Base-by-base conservation (phyloP, 2,888 invertebrate species). In the Nebria brevicollis region DNA sequence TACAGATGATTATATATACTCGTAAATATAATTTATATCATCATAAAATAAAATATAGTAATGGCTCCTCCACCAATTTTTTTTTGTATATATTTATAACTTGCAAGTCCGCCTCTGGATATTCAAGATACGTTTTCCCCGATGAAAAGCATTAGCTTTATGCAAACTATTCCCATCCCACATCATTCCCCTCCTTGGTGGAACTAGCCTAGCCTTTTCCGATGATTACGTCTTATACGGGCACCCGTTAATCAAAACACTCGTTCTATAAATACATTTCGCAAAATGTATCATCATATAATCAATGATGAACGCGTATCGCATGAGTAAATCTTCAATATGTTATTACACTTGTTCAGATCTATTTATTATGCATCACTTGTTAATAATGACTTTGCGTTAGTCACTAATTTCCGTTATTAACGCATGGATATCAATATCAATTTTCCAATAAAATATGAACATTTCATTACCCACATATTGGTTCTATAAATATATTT, bases 191-290 rank as follows among this genome's bases (percentile, higher is more conserved):
- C 8, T 8, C 54, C 54, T 54, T 54, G 8, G 54, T 54, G 11
- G 8, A 54, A 54, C 54, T 54, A 3, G 54, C 54, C 54, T 54
- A 54, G 54, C 54, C 70, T 70, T 26, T 70, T 11, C 70, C 20
- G 11, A 70, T 70, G 70, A 70, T 70, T 70, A 70, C 70, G 15
- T 70, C 25, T 15, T 25, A 54, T 54, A 54, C 25, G 70, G 70
- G 70, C 70, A 34, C 70, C 70, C 70, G 70, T 70, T 70, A 70
- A 70, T 70, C 70, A 70, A 70, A 70, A 70, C 70, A 70, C 34
- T 34, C 26, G 25, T 34, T 15, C 70, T 70, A 70, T 70, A 70
- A 70, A 70, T 70, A 70, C 70, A 34, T 70, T 70, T 13, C 54
- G 54, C 54, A 54, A 54, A 54, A 54, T 54, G 54, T 54, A 54